Percentiles rank a stretch among this genome's conserved stretches.
Conservation (phyloP, 2,797 vertebrate species). For the Acanthornis magna region DNA sequence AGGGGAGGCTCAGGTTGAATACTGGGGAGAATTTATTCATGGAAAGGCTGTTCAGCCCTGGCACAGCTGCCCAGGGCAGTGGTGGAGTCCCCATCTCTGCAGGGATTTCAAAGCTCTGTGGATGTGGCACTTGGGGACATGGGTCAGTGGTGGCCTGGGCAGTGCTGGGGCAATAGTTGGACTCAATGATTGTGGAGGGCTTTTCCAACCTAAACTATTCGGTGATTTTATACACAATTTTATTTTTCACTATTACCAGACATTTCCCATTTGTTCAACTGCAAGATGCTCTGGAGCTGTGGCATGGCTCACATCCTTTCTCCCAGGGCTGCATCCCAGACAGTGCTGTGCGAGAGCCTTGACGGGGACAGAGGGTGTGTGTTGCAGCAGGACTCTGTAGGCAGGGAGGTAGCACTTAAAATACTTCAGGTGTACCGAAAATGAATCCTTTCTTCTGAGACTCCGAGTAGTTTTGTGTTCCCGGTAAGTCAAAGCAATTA, state of each 20-base stretch:
- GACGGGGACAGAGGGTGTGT: not conserved
- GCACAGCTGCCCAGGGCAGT: accelerated
- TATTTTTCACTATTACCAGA: not conserved
- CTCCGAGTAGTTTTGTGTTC: not conserved
- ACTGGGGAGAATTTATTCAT: accelerated
- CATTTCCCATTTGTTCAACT: not conserved
- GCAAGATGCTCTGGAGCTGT: not conserved
- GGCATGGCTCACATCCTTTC: accelerated
- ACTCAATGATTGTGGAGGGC: accelerated
- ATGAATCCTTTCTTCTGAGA: not conserved
- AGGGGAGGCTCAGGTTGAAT: accelerated
- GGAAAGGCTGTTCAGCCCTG: not conserved
- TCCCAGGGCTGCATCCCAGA: not conserved
- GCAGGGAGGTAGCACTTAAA: not conserved
- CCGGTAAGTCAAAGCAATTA: not conserved
- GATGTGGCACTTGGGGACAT: not conserved
- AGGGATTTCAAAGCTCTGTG: accelerated
- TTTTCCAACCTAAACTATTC: not conserved
- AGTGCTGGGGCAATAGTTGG: not conserved
- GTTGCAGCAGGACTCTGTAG: not conserved
- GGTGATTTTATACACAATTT: not conserved
- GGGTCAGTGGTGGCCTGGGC: not conserved
- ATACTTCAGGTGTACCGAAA: constrained; percentile 11
- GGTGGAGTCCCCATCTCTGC: accelerated
- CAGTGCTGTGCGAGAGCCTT: not conserved